phyloP scores from a whole-genome alignment of 2,888 invertebrate species.

The Phalera bucephala region DNA sequence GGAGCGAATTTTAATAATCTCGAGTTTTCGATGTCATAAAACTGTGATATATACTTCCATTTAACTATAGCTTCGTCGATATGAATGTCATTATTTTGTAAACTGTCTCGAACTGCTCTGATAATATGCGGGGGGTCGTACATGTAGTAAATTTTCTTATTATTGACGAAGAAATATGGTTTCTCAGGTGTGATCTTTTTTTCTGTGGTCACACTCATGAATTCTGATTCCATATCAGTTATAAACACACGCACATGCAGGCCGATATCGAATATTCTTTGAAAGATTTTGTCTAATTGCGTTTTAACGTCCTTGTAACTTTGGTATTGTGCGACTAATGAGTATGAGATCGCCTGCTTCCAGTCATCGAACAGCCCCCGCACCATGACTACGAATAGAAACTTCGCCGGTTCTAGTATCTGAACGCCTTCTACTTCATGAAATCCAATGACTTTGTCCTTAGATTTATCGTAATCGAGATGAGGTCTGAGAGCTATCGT shows the following conservation, averaged over 20 bases:
- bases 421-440: conserved; percentile 22
- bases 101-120: conserved; percentile 13
- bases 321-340: conserved; percentile 10
- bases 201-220: conserved; percentile 3
- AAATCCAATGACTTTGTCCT: conserved; percentile 26
- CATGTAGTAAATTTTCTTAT: conserved; percentile 23
- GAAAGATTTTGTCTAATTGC: conserved; percentile 9
- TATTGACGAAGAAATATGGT: conserved; percentile 10
- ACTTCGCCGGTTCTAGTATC: conserved; percentile 11
- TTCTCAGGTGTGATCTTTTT: conserved; percentile 1
- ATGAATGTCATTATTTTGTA: conserved; percentile 4
- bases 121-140: conserved; percentile 24
- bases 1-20: conserved; percentile 17
- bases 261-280: conserved; percentile 16
- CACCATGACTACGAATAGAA: conserved; percentile 18
- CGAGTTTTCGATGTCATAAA: conserved; percentile 20
- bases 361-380: conserved; percentile 29
- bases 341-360: conserved; percentile 18
- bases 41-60: conserved; percentile 21
- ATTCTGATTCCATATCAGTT: conserved; percentile 15
- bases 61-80: conserved; percentile 9
- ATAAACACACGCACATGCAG: conserved; percentile 27
- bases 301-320: conserved; percentile 9
- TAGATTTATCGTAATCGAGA: conserved; percentile 20
- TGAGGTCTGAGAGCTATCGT: conserved; percentile 12